A percentile compares a stretch with the other conserved stretches of the same genome.
Conservation (phyloP, 2,888 invertebrate species). For the Campoplex nolae region DNA sequence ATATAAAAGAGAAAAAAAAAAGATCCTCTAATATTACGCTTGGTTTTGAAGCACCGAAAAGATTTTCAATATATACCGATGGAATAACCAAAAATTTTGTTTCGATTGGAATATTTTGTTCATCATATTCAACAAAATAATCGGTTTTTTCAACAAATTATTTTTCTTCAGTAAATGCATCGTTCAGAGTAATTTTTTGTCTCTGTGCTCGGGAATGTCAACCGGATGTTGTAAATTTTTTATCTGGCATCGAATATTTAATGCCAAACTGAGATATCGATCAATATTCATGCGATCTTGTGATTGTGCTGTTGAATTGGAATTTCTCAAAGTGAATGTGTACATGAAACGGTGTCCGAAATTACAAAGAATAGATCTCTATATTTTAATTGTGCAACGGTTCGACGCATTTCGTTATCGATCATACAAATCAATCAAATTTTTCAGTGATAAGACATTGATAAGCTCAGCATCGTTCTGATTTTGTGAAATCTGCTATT, state of each 20-base stretch:
- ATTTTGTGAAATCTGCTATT: neutral
- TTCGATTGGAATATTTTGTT: too few species aligned
- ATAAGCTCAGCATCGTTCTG: neutral
- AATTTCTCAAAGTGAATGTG: neutral
- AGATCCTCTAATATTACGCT: neutral
- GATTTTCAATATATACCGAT: too few species aligned
- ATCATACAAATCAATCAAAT: neutral
- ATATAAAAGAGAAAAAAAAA: neutral
- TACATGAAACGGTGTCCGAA: neutral
- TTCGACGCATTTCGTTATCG: neutral
- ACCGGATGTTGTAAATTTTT: neutral
- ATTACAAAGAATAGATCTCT: neutral
- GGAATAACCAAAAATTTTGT: too few species aligned
- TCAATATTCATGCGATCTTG: neutral
- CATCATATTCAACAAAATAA: too few species aligned
- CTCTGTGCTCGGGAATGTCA: neutral
- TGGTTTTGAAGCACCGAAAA: neutral
- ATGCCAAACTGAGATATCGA: neutral
- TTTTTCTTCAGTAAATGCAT: neutral
- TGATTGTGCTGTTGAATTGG: neutral
- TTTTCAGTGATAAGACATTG: neutral
- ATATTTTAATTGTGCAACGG: neutral
- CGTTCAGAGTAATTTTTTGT: neutral
- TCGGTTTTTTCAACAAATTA: too few species aligned
- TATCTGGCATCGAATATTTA: neutral